These are phyloP conservation scores for Drosophila diplacantha DNA, from an alignment of 2,888 invertebrate genomes.

Conservation along the genomic window DNA sequence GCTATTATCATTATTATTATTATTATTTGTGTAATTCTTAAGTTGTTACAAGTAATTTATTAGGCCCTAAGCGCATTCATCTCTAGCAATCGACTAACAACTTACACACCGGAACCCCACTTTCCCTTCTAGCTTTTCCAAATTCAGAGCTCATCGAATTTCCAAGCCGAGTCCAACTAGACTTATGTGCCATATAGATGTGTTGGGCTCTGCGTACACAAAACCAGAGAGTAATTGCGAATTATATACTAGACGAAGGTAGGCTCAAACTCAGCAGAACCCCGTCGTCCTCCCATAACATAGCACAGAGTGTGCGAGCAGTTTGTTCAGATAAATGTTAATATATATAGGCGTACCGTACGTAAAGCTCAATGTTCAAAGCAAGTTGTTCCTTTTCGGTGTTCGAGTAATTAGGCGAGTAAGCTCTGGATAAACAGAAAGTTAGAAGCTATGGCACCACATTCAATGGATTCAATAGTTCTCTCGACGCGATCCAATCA, in stretches of 20 bases:
- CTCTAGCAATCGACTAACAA: constrained; percentile 47
- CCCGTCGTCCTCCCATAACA: constrained; percentile 13
- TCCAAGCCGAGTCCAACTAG: constrained; percentile 61
- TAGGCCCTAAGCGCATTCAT: constrained; percentile 57
- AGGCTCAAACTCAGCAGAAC: constrained; percentile 43
- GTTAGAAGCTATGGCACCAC: constrained; percentile 23
- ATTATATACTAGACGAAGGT: constrained; percentile 24
- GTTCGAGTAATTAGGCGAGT: constrained; percentile 26
- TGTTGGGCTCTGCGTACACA: constrained; percentile 48
- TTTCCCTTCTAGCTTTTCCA: constrained; percentile 43
- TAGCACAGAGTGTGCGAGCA: constrained; percentile 26
- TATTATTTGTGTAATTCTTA: constrained; percentile 64
- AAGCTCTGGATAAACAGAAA: constrained; percentile 24
- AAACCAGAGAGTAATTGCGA: constrained; percentile 24
- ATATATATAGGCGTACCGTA: constrained; percentile 38
- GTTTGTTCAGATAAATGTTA: constrained; percentile 50
- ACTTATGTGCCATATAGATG: constrained; percentile 67
- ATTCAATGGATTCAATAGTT: constrained; percentile 15
- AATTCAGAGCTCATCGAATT: constrained; percentile 42
- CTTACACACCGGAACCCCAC: constrained; percentile 22
- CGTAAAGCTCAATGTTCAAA: constrained; percentile 71
- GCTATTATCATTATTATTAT: constrained; percentile 52
- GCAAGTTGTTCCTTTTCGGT: constrained; percentile 69
- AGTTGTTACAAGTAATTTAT: constrained; percentile 65
- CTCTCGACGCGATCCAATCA: constrained; percentile 29